Base-by-base conservation (phyloP, 2,113 vertebrate species). In the Indri indri region DNA sequence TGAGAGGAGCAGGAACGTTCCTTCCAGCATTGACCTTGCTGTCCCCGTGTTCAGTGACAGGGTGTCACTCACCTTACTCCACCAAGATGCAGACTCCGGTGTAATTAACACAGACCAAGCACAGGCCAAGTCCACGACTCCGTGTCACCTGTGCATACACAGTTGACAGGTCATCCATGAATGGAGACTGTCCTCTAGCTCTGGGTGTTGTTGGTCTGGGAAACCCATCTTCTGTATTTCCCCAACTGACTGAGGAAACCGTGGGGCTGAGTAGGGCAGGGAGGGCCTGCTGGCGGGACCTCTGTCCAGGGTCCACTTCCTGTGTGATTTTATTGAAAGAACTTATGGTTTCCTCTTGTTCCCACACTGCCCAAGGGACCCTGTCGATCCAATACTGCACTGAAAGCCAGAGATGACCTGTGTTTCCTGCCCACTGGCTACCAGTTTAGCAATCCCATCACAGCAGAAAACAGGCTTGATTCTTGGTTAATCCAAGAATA, bases 31-130 rank as follows among this genome's bases (percentile, higher is more conserved):
- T 1, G 40, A 45, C 12, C 17, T 32, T 37, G 23, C n/a, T 52
- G n/a, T 63, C 2, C 0, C 45, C 63, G 0, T 0, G 0, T 4
- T 47, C 10, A 0, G 37, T 3, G 27, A 17, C 45, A 18, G 40
- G 8, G 4, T 0, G 0, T 10, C 17, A 1, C 5, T 32, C 22
- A 9, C 22, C 27, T 50, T 22, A 3, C 40, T 9, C 52, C 17
- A 2, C 22, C 25, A 7, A 45, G 54, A 34, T 0, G 4, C 1
- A 76, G 86, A 4, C 3, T 1, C 23, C 3, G 0, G 45, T 8
- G 3, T 1, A 11, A 27, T 59, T 10, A 3, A 1, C 42, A 37
- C 17, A 11, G 61, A 23, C 0, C 0, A 4, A 27, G 88, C 18
- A 20, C 25, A 4, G 1, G 61, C 17, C 0, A 11, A 45, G 32